phyloP scores from a whole-genome alignment of 2,797 vertebrate genomes.

The Melopsittacus undulatus region DNA sequence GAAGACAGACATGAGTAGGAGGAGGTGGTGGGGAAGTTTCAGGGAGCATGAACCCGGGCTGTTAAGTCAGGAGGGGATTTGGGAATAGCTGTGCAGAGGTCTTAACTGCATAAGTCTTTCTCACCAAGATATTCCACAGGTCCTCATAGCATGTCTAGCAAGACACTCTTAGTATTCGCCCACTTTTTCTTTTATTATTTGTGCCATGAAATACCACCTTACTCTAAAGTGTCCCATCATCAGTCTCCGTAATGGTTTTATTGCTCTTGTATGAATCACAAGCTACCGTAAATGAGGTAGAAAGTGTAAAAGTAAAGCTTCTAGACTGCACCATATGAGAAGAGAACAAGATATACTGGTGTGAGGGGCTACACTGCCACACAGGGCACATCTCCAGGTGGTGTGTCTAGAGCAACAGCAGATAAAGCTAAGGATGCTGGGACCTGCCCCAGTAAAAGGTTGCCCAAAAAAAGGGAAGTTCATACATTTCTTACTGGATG shows the following conservation, averaged over 20 bases:
- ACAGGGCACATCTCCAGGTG: background rate
- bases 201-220: background rate
- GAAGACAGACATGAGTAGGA: background rate
- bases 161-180: background rate
- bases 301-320: background rate
- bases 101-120: background rate
- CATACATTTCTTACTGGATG: background rate
- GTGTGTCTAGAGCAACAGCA: background rate
- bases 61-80: background rate
- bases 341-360: background rate
- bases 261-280: background rate
- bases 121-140: background rate
- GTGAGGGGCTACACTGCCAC: background rate
- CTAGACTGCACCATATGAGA: background rate
- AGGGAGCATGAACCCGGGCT: background rate
- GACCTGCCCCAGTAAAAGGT: background rate
- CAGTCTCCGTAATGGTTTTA: background rate
- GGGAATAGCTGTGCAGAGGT: background rate
- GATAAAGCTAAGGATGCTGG: background rate
- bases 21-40: fast-evolving
- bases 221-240: background rate
- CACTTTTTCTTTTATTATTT: background rate
- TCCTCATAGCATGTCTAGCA: background rate
- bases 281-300: background rate
- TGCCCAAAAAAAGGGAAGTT: background rate